These are phyloP conservation scores for Apotomis betuletana DNA, from an alignment of 2,888 invertebrate genomes.

Conservation along the genomic window DNA sequence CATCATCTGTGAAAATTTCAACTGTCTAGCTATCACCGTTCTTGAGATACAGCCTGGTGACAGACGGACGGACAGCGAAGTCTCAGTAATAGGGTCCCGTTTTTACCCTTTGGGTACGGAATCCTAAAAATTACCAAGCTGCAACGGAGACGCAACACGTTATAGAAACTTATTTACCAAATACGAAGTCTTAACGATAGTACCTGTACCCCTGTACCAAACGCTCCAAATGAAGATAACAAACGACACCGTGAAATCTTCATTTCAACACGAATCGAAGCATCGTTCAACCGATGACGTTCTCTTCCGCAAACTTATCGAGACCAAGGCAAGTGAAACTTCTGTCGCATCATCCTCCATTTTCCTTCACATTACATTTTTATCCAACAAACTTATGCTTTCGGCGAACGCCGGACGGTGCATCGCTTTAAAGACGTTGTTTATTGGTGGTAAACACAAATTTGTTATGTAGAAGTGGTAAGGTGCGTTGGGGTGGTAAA, in stretches of 20 bases:
- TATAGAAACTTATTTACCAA: no score
- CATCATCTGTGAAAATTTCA: no score
- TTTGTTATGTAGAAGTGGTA: constrained; percentile 35
- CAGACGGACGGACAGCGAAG: no score
- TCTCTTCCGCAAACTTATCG: constrained; percentile 33
- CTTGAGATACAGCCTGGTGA: no score
- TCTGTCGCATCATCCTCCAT: constrained; percentile 58
- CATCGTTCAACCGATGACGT: constrained; percentile 23
- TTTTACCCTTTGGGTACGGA: no score
- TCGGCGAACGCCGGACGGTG: constrained; percentile 14
- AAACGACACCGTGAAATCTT: constrained; percentile 15
- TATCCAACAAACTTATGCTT: constrained; percentile 16
- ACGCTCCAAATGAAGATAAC: background rate
- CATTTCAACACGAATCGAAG: constrained; percentile 16
- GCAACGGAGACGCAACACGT: no score
- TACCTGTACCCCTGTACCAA: background rate
- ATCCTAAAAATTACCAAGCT: no score
- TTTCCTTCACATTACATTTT: constrained; percentile 49
- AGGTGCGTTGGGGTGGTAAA: constrained; percentile 41
- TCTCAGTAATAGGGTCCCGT: no score
- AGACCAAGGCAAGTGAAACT: constrained; percentile 56
- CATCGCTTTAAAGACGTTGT: constrained; percentile 18
- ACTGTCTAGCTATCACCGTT: no score
- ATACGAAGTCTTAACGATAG: background rate
- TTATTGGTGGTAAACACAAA: constrained; percentile 20